A percentile compares a stretch with the other conserved stretches of the same genome.
phyloP scores from a whole-genome alignment of 53 echinoderm and acorn worm genomes.

The Patiria pectinifera region DNA sequence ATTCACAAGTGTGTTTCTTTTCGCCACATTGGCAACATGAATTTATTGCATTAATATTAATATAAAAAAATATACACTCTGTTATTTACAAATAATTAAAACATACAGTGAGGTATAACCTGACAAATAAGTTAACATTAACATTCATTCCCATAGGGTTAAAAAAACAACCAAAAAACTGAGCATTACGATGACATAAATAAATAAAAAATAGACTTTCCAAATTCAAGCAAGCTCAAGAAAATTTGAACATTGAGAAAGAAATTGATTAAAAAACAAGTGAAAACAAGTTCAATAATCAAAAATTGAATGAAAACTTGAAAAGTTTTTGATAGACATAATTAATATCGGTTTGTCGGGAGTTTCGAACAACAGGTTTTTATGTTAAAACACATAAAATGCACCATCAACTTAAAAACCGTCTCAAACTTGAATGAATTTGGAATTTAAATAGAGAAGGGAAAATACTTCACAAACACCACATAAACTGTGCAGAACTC shows the following conservation, averaged over 20 bases:
- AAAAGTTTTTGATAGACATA: not conserved
- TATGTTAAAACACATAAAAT: no score
- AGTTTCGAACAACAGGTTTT: not conserved
- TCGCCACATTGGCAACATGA: conserved; percentile 59
- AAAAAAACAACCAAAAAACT: conserved; percentile 30
- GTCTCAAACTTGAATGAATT: not conserved
- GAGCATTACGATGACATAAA: not conserved
- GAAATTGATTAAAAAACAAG: not conserved
- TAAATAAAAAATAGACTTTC: conserved; percentile 43
- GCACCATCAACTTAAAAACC: not conserved
- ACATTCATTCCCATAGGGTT: conserved; percentile 39
- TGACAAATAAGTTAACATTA: conserved; percentile 59
- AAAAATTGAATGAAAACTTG: not conserved
- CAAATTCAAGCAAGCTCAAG: conserved; percentile 42
- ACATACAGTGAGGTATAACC: conserved; percentile 59
- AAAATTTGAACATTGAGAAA: not conserved
- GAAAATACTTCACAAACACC: conserved; percentile 22
- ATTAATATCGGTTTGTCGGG: not conserved
- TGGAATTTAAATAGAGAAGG: conserved; percentile 40
- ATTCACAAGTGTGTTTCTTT: not conserved
- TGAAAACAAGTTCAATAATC: not conserved
- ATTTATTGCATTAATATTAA: conserved; percentile 68
- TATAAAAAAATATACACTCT: conserved; percentile 70
- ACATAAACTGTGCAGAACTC: conserved; percentile 40
- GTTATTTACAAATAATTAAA: conserved; percentile 63